These are phyloP conservation scores for Callipepla californica DNA, from an alignment of 2,113 vertebrate genomes.

Conservation along the genomic window DNA sequence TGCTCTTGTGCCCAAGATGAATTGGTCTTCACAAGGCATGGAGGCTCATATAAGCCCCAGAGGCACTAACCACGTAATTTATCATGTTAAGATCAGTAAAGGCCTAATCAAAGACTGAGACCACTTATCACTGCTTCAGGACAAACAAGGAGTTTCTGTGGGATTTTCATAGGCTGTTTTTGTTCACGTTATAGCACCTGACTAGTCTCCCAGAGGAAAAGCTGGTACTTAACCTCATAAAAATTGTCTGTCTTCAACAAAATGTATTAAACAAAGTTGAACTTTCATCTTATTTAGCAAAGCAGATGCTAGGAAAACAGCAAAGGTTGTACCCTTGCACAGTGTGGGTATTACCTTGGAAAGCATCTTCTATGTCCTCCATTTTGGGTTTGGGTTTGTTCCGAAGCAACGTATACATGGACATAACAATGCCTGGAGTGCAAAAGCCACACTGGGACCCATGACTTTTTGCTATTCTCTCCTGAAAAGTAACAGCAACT, in stretches of 20 bases:
- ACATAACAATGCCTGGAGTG: slow-evolving; percentile 97
- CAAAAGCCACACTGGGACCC: slow-evolving; percentile 98
- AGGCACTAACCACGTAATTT: not conserved
- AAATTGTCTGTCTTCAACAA: not conserved
- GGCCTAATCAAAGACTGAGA: not conserved
- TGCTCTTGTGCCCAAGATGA: not conserved
- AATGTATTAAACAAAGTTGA: not conserved
- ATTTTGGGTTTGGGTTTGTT: slow-evolving; percentile 84
- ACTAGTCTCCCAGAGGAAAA: not conserved
- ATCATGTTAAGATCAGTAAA: not conserved
- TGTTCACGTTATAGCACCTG: not conserved
- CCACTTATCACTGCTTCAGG: not conserved
- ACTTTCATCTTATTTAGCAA: not conserved
- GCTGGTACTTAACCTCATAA: not conserved
- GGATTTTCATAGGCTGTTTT: not conserved
- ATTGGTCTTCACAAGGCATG: not conserved
- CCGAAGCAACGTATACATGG: slow-evolving; percentile 92
- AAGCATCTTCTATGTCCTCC: slow-evolving; percentile 88
- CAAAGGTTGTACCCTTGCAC: not conserved
- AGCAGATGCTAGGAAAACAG: not conserved
- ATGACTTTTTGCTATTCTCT: slow-evolving; percentile 91
- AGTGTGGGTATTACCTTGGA: slow-evolving; percentile 84
- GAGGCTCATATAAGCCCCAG: not conserved
- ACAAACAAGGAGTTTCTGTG: not conserved
- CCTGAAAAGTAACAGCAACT: slow-evolving; percentile 73